A percentile compares a stretch with the other conserved stretches of the same genome.
Evolutionary conservation across 2,797 vertebrate genomes (phyloP).

Genomic region (Molothrus ater): DNA sequence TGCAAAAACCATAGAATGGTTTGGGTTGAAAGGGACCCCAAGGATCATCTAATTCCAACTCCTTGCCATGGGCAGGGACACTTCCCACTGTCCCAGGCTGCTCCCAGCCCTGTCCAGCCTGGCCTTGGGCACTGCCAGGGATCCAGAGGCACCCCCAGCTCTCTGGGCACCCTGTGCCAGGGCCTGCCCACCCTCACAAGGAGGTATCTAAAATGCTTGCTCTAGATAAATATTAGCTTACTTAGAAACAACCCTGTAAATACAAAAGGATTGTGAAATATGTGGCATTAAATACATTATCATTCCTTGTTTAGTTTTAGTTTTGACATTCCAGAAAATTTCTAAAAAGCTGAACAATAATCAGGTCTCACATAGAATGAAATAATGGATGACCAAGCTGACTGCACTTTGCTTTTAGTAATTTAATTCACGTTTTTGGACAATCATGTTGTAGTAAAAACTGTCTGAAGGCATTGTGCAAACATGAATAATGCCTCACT

Average conservation of each 20-base stretch:
- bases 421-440: neutral
- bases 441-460: neutral
- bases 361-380: neutral
- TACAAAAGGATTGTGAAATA: neutral
- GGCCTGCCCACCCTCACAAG: neutral
- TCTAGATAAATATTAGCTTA: neutral
- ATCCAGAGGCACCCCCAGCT: neutral
- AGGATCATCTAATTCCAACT: neutral
- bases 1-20: neutral
- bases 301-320: neutral
- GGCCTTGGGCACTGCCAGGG: neutral
- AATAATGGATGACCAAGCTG: neutral
- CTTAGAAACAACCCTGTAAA: neutral
- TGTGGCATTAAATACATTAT: neutral
- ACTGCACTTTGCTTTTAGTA: neutral
- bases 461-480: neutral
- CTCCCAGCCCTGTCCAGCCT: fast-evolving
- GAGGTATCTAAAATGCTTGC: neutral
- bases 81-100: fast-evolving
- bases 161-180: neutral
- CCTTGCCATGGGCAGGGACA: neutral
- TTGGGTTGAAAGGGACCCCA: neutral
- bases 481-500: neutral
- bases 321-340: neutral
- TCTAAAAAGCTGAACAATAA: neutral